Percentiles rank a stretch among this genome's conserved stretches.
Conservation (phyloP, 1,140 invertebrate genomes). For the Druon quercuslanigerum region DNA sequence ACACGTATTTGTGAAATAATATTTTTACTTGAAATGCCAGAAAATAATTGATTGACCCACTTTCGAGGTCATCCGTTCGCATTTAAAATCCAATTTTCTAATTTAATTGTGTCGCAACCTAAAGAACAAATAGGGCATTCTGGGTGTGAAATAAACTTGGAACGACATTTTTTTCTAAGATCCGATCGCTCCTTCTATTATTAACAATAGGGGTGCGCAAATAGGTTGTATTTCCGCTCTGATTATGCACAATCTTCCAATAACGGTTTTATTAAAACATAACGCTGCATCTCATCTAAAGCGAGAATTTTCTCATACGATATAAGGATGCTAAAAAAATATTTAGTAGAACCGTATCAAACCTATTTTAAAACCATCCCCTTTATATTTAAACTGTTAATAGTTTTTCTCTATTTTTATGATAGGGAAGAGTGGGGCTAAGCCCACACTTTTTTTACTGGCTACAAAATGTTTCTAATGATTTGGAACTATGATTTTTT, state of each 20-base stretch:
- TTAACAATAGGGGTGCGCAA: slow-evolving; percentile 15
- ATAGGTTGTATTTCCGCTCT: slow-evolving; percentile 25
- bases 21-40: slow-evolving; percentile 1
- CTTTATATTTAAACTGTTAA: too few species aligned
- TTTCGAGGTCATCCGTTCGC: not conserved
- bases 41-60: slow-evolving; percentile 25
- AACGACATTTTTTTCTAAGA: not conserved
- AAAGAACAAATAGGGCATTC: slow-evolving; percentile 1
- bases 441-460: too few species aligned
- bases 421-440: too few species aligned
- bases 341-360: too few species aligned
- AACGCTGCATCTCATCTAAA: not conserved
- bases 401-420: too few species aligned
- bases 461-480: too few species aligned
- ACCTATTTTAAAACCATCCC: too few species aligned
- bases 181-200: slow-evolving; percentile 6
- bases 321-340: too few species aligned
- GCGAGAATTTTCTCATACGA: not conserved
- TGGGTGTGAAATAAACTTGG: slow-evolving; percentile 21
- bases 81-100: slow-evolving; percentile 6
- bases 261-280: slow-evolving; percentile 2
- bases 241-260: slow-evolving; percentile 20
- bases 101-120: not conserved
- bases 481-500: too few species aligned
- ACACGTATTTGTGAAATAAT: not conserved